A percentile compares a stretch with the other conserved stretches of the same genome.
phyloP scores from a whole-genome alignment of 1,140 invertebrate species.

The Chrysoperla carnea region DNA sequence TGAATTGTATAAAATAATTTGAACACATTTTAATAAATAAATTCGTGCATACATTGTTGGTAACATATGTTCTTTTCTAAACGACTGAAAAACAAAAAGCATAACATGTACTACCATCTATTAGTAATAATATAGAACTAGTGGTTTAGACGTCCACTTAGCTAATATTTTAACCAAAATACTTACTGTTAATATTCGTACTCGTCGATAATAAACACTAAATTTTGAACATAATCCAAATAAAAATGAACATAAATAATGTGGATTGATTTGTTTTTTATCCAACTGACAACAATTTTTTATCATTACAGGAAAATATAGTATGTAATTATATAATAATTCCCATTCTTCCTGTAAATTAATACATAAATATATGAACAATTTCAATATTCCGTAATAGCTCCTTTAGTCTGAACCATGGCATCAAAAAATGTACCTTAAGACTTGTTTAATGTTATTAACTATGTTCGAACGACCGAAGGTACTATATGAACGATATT shows the following conservation, averaged over 20 bases:
- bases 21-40: conserved; percentile 40
- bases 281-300: conserved; percentile 27
- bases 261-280: conserved; percentile 29
- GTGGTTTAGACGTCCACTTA: too few species aligned
- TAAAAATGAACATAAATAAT: conserved; percentile 42
- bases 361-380: conserved; percentile 3
- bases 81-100: too few species aligned
- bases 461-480: too few species aligned
- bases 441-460: too few species aligned
- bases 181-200: conserved; percentile 43
- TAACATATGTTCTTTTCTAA: conserved; percentile 33
- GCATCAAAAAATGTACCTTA: too few species aligned
- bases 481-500: too few species aligned
- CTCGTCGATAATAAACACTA: conserved; percentile 51
- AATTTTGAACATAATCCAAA: conserved; percentile 38
- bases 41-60: conserved; percentile 43
- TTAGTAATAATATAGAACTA: too few species aligned
- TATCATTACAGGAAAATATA: conserved; percentile 37
- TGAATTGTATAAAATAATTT: conserved; percentile 37
- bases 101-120: too few species aligned
- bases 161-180: conserved; percentile 3
- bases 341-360: conserved; percentile 51
- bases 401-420: too few species aligned
- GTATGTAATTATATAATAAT: conserved; percentile 42
- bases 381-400: too few species aligned